A percentile compares a stretch with the other conserved stretches of the same genome.
These are phyloP conservation scores for Melospiza georgiana DNA, from an alignment of 2,113 vertebrate genomes.

Conservation along the genomic window DNA sequence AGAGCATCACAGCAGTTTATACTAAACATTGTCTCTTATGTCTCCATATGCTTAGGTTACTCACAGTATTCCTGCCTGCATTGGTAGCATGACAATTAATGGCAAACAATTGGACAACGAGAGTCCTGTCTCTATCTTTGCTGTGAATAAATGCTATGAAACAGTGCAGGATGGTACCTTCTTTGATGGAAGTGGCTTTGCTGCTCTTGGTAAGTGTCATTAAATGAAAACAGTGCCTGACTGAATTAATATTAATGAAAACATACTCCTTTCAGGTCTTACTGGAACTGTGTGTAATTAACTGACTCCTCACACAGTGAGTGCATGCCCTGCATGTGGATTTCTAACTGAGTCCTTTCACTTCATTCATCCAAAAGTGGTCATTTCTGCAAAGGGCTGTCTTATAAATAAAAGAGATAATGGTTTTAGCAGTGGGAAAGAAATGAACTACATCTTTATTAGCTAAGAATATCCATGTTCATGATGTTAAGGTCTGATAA, in stretches of 20 bases:
- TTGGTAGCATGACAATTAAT: constrained; percentile 81
- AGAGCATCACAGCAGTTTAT: background rate
- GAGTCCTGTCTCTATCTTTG: constrained; percentile 65
- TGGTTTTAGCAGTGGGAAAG: background rate
- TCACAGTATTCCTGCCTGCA: constrained; percentile 85
- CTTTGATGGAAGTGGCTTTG: constrained; percentile 90
- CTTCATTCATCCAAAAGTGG: background rate
- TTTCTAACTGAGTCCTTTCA: background rate
- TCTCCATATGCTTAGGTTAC: constrained; percentile 77
- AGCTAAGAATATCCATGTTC: background rate
- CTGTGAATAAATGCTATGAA: constrained; percentile 81
- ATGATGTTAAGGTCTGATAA: background rate
- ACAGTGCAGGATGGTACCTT: constrained; percentile 84
- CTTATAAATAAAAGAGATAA: background rate
- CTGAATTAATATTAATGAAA: background rate
- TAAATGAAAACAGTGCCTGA: background rate
- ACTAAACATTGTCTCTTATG: background rate
- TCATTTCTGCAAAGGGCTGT: background rate
- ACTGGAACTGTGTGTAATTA: background rate
- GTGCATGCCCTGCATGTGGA: background rate
- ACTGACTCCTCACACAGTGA: background rate
- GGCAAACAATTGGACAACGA: constrained; percentile 70
- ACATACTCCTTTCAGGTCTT: background rate
- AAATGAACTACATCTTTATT: background rate
- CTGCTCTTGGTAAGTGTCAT: constrained; percentile 79